These are phyloP conservation scores for Phasianus colchicus DNA, from an alignment of 2,113 vertebrate species.

Conservation along the genomic window DNA sequence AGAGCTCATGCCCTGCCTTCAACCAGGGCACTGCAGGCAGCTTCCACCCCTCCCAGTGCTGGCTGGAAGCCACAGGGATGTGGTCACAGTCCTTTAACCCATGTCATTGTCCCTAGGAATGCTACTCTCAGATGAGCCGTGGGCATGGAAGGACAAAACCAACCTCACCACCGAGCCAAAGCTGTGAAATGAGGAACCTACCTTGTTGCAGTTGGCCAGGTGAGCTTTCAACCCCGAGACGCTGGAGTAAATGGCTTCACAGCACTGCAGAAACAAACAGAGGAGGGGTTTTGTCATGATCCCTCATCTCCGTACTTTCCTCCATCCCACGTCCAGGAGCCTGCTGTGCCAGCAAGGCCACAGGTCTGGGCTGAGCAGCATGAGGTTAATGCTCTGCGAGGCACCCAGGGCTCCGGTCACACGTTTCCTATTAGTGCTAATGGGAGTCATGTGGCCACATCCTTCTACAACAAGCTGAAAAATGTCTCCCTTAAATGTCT, in stretches of 20 bases:
- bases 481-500: neutral
- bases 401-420: neutral
- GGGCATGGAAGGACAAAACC: neutral
- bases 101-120: neutral
- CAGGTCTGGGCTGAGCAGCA: neutral
- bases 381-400: constrained; percentile 26
- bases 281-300: neutral
- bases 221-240: constrained; percentile 98
- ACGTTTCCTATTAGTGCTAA: constrained; percentile 63
- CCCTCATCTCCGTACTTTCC: neutral
- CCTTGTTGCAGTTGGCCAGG: constrained; percentile 97
- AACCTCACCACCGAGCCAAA: neutral
- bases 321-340: neutral
- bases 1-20: neutral
- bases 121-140: fast-evolving
- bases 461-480: neutral
- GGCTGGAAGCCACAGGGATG: neutral
- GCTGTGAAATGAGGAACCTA: constrained; percentile 46
- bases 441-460: constrained; percentile 41
- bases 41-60: neutral
- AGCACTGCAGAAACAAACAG: constrained; percentile 82
- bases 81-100: neutral
- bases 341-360: neutral
- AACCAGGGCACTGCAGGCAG: neutral
- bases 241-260: constrained; percentile 97